Conservation (phyloP, 2,888 invertebrate genomes). For the Trypoxylon attenuatum region DNA sequence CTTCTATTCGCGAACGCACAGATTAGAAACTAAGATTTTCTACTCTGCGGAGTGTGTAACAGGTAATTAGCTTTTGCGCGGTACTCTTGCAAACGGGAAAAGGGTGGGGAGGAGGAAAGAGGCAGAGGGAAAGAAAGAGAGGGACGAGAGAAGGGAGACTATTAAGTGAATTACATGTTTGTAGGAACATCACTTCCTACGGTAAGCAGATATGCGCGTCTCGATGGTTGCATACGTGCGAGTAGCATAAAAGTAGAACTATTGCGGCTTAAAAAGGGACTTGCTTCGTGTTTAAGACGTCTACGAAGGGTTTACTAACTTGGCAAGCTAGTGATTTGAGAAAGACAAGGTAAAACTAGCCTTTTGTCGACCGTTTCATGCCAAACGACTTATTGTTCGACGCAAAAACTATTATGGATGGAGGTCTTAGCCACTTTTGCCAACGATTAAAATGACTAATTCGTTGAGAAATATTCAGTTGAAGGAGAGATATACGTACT, state of each 20-base stretch:
- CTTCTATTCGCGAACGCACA: conserved; percentile 24
- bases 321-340: too few relatives aligned
- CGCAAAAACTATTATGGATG: too few relatives aligned
- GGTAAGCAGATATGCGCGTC: conserved; percentile 19
- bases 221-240: conserved; percentile 14
- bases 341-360: too few relatives aligned
- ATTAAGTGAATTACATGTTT: conserved; percentile 61
- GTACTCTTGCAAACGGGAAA: conserved; percentile 33
- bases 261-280: conserved; percentile 12
- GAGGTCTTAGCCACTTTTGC: too few relatives aligned
- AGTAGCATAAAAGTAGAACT: conserved; percentile 35
- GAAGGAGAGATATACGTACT: too few relatives aligned
- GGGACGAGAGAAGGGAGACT: conserved; percentile 22
- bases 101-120: neutral
- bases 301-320: too few relatives aligned
- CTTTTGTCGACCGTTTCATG: too few relatives aligned
- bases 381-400: too few relatives aligned
- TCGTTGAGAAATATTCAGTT: too few relatives aligned
- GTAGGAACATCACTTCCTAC: conserved; percentile 38
- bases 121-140: conserved; percentile 27
- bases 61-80: conserved; percentile 61
- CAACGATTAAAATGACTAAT: too few relatives aligned
- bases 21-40: conserved; percentile 60
- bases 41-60: conserved; percentile 66
- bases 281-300: conserved; percentile 17